Percentiles rank a stretch among this genome's conserved stretches.
Evolutionary conservation across 1,140 invertebrate species (phyloP).

Genomic region (Onthophagus taurus): DNA sequence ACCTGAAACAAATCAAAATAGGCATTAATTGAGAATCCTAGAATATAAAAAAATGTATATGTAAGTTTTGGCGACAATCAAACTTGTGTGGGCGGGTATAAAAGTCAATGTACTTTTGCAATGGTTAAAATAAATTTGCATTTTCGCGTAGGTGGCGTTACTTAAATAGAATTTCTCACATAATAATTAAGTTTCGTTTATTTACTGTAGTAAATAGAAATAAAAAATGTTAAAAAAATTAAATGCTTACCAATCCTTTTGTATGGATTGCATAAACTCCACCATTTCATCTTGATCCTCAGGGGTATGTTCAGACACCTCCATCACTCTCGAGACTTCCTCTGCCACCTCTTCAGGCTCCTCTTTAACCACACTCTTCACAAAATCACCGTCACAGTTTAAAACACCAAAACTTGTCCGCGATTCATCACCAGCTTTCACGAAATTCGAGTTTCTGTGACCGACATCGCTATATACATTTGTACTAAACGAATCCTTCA

Average conservation of each 20-base stretch:
- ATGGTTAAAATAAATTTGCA: too few species aligned
- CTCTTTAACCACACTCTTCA: constrained; percentile 19
- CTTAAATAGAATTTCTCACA: too few species aligned
- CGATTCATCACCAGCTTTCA: constrained; percentile 18
- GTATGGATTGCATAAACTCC: constrained; percentile 28
- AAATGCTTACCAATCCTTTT: constrained; percentile 31
- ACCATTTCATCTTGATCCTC: constrained; percentile 27
- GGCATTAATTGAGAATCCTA: not conserved
- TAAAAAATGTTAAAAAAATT: not conserved
- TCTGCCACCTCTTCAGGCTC: constrained; percentile 18
- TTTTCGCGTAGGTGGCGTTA: too few species aligned
- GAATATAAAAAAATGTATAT: not conserved
- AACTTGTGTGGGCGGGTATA: too few species aligned
- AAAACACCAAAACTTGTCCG: constrained; percentile 20
- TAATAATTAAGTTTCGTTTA: too few species aligned
- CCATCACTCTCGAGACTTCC: constrained; percentile 9
- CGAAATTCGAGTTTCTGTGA: constrained; percentile 14
- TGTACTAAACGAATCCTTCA: too few species aligned
- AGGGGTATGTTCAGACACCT: constrained; percentile 3
- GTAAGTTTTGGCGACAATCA: too few species aligned
- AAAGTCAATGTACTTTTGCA: too few species aligned
- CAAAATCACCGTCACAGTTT: constrained; percentile 17
- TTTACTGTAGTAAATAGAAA: too few species aligned
- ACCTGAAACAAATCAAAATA: constrained; percentile 39
- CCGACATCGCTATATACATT: too few species aligned